These are phyloP conservation scores for Panopea generosa DNA, from an alignment of 2,888 invertebrate species.

Conservation along the genomic window DNA sequence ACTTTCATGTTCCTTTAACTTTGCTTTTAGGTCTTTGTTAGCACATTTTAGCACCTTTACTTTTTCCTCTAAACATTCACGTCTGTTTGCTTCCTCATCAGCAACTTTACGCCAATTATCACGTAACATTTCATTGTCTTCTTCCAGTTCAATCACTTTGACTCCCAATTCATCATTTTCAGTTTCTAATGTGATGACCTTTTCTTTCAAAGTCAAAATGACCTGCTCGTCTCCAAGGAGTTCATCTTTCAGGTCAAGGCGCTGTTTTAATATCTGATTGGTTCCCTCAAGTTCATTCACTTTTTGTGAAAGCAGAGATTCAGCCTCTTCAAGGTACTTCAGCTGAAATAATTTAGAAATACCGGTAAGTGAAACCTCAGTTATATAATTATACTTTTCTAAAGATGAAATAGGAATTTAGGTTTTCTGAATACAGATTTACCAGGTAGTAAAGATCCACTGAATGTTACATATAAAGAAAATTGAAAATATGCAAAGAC, in stretches of 20 bases:
- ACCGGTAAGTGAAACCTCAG: too few relatives aligned
- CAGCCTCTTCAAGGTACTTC: conserved; percentile 75
- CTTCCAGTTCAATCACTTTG: conserved; percentile 77
- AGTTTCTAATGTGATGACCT: conserved; percentile 66
- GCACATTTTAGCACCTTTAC: conserved; percentile 69
- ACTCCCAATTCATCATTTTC: conserved; percentile 70
- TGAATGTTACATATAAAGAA: too few relatives aligned
- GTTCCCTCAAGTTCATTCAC: conserved; percentile 73
- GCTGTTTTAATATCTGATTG: conserved; percentile 73
- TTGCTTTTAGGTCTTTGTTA: conserved; percentile 75
- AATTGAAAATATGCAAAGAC: too few relatives aligned
- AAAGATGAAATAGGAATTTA: too few relatives aligned
- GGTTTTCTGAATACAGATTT: too few relatives aligned
- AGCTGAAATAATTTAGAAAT: conserved; percentile 66
- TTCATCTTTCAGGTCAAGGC: conserved; percentile 71
- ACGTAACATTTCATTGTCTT: conserved; percentile 75
- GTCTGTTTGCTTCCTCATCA: conserved; percentile 77
- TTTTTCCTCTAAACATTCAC: conserved; percentile 75
- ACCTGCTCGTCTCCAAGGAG: conserved; percentile 65
- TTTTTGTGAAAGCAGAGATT: conserved; percentile 69
- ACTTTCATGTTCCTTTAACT: conserved; percentile 73
- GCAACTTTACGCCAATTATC: conserved; percentile 80
- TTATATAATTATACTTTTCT: too few relatives aligned
- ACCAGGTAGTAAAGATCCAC: too few relatives aligned
- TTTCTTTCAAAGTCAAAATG: conserved; percentile 70